A percentile compares a stretch with the other conserved stretches of the same genome.
These are phyloP conservation scores for Asarcornis scutulata DNA, from an alignment of 2,113 vertebrate species.

Conservation along the genomic window DNA sequence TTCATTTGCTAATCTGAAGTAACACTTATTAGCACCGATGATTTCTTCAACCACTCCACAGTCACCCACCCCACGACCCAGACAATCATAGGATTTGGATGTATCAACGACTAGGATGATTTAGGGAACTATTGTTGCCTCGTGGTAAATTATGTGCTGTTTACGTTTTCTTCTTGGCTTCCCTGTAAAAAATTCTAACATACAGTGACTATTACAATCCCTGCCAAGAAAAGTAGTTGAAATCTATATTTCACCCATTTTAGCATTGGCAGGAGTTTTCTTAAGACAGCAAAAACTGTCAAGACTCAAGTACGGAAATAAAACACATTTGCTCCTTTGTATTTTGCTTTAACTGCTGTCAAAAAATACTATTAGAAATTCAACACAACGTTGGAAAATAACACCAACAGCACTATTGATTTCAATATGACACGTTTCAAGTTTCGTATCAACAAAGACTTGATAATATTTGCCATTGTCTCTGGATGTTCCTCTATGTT, in stretches of 20 bases:
- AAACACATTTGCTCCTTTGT: constrained; percentile 26
- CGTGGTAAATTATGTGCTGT: neutral
- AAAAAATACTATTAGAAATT: neutral
- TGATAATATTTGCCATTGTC: neutral
- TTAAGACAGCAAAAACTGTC: constrained; percentile 23
- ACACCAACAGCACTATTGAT: neutral
- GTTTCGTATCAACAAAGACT: neutral
- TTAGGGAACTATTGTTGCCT: constrained; percentile 2
- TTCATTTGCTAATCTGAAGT: constrained; percentile 64
- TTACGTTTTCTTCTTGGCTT: neutral
- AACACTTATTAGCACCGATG: constrained; percentile 27
- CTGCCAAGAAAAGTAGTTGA: constrained; percentile 15
- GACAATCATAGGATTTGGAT: neutral
- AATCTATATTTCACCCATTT: constrained; percentile 19
- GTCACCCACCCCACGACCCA: neutral
- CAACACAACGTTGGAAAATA: neutral
- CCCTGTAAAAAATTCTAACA: neutral
- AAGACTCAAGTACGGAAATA: constrained; percentile 33
- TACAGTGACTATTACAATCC: neutral
- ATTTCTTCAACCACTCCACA: constrained; percentile 21
- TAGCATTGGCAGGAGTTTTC: neutral
- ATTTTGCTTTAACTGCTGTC: neutral
- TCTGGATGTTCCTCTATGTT: neutral
- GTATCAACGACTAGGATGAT: neutral
- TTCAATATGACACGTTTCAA: neutral